phyloP scores from a whole-genome alignment of 2,888 invertebrate genomes.

The Drosophila mayaguana region DNA sequence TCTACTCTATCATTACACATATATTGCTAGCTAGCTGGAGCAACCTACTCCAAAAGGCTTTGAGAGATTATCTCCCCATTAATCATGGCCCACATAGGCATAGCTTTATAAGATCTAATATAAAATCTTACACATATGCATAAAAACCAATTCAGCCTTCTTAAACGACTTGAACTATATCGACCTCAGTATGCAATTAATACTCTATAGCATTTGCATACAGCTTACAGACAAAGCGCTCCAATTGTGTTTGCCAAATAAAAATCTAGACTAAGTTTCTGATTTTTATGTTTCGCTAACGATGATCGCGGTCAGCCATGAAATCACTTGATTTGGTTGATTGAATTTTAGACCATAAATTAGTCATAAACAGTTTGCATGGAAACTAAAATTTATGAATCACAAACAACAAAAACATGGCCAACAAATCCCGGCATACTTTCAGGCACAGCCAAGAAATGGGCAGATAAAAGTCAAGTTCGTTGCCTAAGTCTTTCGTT shows the following conservation, averaged over 20 bases:
- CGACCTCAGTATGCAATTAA: neutral
- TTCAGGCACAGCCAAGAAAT: conserved; percentile 9
- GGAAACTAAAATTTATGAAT: conserved; percentile 7
- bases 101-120: neutral
- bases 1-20: no score
- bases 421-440: conserved; percentile 22
- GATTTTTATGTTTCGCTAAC: neutral
- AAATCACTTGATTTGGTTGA: neutral
- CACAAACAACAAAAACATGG: neutral
- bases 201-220: neutral
- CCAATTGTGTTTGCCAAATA: neutral
- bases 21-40: neutral
- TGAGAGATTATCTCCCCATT: neutral
- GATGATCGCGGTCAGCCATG: neutral
- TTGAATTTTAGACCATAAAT: neutral
- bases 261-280: neutral
- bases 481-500: conserved; percentile 67
- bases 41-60: neutral
- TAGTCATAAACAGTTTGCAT: neutral
- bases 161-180: neutral
- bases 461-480: conserved; percentile 24
- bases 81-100: neutral
- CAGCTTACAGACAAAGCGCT: neutral
- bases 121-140: neutral
- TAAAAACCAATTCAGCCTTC: neutral